phyloP scores from a whole-genome alignment of 1,140 invertebrate species.

The Hylyphantes graminicola region DNA sequence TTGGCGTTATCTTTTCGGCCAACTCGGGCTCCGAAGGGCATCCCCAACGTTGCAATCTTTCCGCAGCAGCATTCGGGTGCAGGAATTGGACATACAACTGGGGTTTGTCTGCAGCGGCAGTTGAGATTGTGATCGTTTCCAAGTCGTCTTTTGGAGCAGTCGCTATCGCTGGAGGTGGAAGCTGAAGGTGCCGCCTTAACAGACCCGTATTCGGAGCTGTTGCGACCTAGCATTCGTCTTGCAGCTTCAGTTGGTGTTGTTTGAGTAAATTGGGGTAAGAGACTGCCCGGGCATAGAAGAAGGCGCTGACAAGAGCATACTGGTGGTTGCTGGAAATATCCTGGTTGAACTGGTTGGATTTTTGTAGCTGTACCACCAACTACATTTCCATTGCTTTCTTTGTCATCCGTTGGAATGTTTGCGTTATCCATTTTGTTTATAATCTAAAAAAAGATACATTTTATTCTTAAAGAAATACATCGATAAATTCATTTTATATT shows the following conservation, averaged over 20 bases:
- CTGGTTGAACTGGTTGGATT: background rate
- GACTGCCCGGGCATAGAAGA: conserved; percentile 41
- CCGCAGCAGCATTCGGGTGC: conserved; percentile 41
- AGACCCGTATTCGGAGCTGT: conserved; percentile 47
- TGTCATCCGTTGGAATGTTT: conserved; percentile 19
- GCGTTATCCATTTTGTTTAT: conserved; percentile 53
- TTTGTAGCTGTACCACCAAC: background rate
- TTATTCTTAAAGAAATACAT: too few relatives aligned
- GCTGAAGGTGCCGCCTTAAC: conserved; percentile 20
- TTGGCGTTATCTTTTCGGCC: conserved; percentile 55
- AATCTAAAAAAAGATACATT: conserved; percentile 25
- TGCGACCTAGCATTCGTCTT: background rate
- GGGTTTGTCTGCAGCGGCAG: conserved; percentile 39
- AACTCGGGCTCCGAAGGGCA: conserved; percentile 35
- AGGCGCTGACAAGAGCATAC: conserved; percentile 48
- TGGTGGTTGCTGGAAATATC: conserved; percentile 16
- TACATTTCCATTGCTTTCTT: conserved; percentile 46
- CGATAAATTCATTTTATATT: background rate
- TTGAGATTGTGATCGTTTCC: conserved; percentile 41
- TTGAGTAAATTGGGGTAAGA: conserved; percentile 32
- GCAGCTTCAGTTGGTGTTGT: background rate
- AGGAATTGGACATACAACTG: conserved; percentile 7
- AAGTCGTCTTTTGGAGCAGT: conserved; percentile 12
- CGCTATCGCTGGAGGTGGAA: conserved; percentile 24
- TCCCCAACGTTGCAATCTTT: conserved; percentile 3